A percentile compares a stretch with the other conserved stretches of the same genome.
phyloP scores from a whole-genome alignment of 2,888 invertebrate species.

The Argynnis bischoffii region DNA sequence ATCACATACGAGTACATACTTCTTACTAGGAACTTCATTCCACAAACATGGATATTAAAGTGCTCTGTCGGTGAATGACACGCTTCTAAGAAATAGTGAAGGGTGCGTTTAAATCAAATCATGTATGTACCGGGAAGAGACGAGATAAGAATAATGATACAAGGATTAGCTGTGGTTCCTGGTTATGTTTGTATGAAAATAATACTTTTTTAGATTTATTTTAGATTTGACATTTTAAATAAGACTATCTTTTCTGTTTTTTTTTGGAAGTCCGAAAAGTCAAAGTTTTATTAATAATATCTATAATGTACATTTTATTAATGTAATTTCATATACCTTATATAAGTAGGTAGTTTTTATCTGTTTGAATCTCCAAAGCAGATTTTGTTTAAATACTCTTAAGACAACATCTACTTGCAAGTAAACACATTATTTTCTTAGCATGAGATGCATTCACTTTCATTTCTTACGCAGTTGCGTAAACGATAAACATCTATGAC shows the following conservation, averaged over 20 bases:
- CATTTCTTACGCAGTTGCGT: conserved; percentile 29
- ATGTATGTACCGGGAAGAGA: conserved; percentile 44
- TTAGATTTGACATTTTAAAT: too few species aligned
- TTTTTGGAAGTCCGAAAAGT: too few species aligned
- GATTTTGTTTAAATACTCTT: too few species aligned
- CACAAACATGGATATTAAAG: conserved; percentile 21
- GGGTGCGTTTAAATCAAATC: conserved; percentile 44
- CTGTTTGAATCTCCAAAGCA: too few species aligned
- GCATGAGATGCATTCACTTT: conserved; percentile 23
- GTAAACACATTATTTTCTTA: conserved; percentile 2
- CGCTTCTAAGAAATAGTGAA: conserved; percentile 39
- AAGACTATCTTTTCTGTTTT: too few species aligned
- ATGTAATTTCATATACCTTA: too few species aligned
- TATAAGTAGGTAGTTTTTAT: too few species aligned
- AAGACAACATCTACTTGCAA: background rate
- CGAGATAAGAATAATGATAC: conserved; percentile 38
- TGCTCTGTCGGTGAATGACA: conserved; percentile 44
- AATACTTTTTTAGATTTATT: too few species aligned
- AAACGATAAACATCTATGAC: conserved; percentile 6
- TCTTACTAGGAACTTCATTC: conserved; percentile 11
- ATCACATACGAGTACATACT: background rate
- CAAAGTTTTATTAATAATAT: too few species aligned
- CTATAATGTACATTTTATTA: too few species aligned
- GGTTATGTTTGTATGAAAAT: background rate
- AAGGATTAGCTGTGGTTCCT: background rate